A percentile compares a stretch with the other conserved stretches of the same genome.
phyloP scores from a whole-genome alignment of 2,113 vertebrate species.

The Ammospiza caudacuta region DNA sequence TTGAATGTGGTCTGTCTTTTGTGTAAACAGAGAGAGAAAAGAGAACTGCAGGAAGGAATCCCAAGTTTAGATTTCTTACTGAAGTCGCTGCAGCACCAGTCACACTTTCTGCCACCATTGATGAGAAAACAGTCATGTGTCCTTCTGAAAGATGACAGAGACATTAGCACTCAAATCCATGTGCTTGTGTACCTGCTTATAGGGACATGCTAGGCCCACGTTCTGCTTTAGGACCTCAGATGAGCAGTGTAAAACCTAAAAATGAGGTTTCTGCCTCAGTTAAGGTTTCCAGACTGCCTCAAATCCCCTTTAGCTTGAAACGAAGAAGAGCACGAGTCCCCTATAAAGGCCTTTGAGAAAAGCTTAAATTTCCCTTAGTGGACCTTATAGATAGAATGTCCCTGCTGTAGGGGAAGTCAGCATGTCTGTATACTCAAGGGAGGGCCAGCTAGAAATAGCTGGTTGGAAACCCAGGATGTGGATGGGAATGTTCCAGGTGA shows the following conservation, averaged over 20 bases:
- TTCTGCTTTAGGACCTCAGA: not conserved
- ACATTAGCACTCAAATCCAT: not conserved
- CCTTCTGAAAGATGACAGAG: not conserved
- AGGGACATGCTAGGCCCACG: not conserved
- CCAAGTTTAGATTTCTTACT: not conserved
- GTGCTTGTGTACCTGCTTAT: not conserved
- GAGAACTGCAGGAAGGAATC: not conserved
- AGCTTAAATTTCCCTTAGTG: not conserved
- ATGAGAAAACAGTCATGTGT: not conserved
- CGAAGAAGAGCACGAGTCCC: not conserved
- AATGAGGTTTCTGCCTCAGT: not conserved
- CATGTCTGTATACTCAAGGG: not conserved
- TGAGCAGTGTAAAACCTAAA: not conserved
- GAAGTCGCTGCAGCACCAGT: not conserved
- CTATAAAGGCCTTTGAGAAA: not conserved
- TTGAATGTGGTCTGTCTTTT: slow-evolving; percentile 27
- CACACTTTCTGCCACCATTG: not conserved
- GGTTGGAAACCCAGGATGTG: not conserved
- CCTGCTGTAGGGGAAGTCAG: not conserved
- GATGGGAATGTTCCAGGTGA: not conserved
- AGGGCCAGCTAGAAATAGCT: not conserved
- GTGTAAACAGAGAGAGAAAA: slow-evolving; percentile 44
- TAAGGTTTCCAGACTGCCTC: not conserved
- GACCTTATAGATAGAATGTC: not conserved
- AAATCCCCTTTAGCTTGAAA: not conserved